Conservation (phyloP, 2,888 invertebrate genomes). For the Leptogaster cylindrica region DNA sequence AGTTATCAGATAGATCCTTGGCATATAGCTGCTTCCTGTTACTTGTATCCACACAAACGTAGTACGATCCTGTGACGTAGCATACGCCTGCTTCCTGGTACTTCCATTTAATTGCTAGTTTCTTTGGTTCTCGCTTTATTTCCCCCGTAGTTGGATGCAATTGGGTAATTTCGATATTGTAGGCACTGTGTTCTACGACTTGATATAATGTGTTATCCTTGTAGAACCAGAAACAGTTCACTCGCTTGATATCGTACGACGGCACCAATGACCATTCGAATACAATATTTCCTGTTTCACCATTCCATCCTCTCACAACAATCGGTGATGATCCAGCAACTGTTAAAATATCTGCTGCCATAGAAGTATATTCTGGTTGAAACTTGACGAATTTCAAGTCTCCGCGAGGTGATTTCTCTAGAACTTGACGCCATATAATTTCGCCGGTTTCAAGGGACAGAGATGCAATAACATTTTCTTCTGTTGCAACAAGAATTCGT, state of each 20-base stretch:
- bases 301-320: slow-evolving; percentile 80
- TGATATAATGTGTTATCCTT: slow-evolving; percentile 68
- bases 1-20: neutral
- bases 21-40: neutral
- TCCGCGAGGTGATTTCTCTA: slow-evolving; percentile 71
- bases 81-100: neutral
- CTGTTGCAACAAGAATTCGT: slow-evolving; percentile 80
- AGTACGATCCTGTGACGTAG: neutral
- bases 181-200: slow-evolving; percentile 66
- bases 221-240: slow-evolving; percentile 67
- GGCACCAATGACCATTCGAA: slow-evolving; percentile 82
- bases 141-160: slow-evolving; percentile 70
- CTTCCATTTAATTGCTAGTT: slow-evolving; percentile 48
- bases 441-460: slow-evolving; percentile 78
- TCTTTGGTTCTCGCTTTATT: slow-evolving; percentile 64
- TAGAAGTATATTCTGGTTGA: slow-evolving; percentile 47
- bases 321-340: slow-evolving; percentile 77
- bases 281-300: slow-evolving; percentile 71
- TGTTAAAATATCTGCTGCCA: slow-evolving; percentile 70
- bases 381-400: slow-evolving; percentile 68
- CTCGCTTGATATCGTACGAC: slow-evolving; percentile 56
- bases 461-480: slow-evolving; percentile 86
- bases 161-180: slow-evolving; percentile 69
- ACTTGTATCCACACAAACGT: slow-evolving; percentile 2
- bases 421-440: slow-evolving; percentile 76